Base-by-base conservation (phyloP, 2,888 invertebrate species). In the Lasioglossum pauxillum region DNA sequence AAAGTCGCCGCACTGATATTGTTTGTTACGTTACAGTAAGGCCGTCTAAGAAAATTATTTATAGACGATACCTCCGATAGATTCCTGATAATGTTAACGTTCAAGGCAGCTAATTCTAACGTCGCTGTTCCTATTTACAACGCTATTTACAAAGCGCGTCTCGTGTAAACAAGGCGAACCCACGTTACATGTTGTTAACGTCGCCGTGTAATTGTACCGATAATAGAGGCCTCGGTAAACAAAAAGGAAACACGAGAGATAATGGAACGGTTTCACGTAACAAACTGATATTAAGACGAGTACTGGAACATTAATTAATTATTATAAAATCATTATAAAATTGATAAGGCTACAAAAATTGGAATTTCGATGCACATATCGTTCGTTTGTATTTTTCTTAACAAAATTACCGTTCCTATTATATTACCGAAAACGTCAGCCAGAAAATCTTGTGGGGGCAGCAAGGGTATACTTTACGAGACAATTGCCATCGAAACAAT, bases 231-330 rank as follows among this genome's bases (percentile, higher is more conserved):
- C 12, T 38, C 27, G n/a, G 12, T 2, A n/a, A 64, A 64, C 44
- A 57, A 27, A 76, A 64, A 76, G 60, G 27, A 67, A 75, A 41
- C 8, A 41, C 10, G 27, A 8, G 10, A 75, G 75, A 64, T 75
- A 75, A 41, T 14, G 44, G 60, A 44, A 75, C 38, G 69, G 69
- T 27, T 67, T 38, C 77, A 35, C 64, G 49, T 44, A 44, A 44
- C 44, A 44, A 44, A 14, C 44, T 4, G 44, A 14, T 44, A 44
- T 14, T 44, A 0, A 44, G 14, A 44, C 0, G 44, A 44, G 12
- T n/a, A 38, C n/a, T 23, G n/a, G 16, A 16, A n/a, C 19, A 5
- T 60, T 2, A 14, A 60, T 31, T 60, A 27, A 27, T 60, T 12
- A 14, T 44, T 14, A 44, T 14, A 3, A 14, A 14, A 14, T 44